A percentile compares a stretch with the other conserved stretches of the same genome.
phyloP scores from a whole-genome alignment of 2,888 invertebrate genomes.

The Nomada fucata region DNA sequence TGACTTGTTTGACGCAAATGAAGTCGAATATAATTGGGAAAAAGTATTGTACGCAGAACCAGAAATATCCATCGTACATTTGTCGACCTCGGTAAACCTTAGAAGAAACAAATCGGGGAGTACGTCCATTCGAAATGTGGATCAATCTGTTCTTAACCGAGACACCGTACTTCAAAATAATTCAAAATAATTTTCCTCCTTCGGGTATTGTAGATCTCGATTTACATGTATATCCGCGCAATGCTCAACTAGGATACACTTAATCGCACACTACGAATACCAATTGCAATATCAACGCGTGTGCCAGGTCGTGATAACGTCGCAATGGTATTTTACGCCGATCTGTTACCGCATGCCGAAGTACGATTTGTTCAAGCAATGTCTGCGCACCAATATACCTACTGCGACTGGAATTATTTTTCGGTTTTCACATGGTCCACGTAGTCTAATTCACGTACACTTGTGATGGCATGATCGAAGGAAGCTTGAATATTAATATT shows the following conservation, averaged over 20 bases:
- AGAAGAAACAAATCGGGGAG: background rate
- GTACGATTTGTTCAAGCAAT: constrained; percentile 44
- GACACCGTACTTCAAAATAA: constrained; percentile 28
- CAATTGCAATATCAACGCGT: background rate
- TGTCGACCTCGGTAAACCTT: background rate
- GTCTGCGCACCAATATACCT: constrained; percentile 41
- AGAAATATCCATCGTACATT: too few relatives aligned
- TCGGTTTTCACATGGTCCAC: too few relatives aligned
- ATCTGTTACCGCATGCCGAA: background rate
- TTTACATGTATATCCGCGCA: background rate
- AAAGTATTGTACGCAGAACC: background rate
- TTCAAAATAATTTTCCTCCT: background rate
- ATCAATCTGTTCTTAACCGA: background rate
- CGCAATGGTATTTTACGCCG: too few relatives aligned
- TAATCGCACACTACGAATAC: background rate
- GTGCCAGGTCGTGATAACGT: too few relatives aligned
- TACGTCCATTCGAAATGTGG: background rate
- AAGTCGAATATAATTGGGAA: too few relatives aligned
- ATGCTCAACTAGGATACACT: too few relatives aligned
- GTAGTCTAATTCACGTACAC: constrained; percentile 13
- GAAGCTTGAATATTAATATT: constrained; percentile 26
- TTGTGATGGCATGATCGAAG: constrained; percentile 55
- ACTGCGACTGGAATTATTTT: constrained; percentile 42
- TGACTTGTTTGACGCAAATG: too few relatives aligned
- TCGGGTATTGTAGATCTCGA: background rate